These are phyloP conservation scores for Pteronotus mesoamericanus DNA, from an alignment of 2,797 vertebrate species.

Conservation along the genomic window DNA sequence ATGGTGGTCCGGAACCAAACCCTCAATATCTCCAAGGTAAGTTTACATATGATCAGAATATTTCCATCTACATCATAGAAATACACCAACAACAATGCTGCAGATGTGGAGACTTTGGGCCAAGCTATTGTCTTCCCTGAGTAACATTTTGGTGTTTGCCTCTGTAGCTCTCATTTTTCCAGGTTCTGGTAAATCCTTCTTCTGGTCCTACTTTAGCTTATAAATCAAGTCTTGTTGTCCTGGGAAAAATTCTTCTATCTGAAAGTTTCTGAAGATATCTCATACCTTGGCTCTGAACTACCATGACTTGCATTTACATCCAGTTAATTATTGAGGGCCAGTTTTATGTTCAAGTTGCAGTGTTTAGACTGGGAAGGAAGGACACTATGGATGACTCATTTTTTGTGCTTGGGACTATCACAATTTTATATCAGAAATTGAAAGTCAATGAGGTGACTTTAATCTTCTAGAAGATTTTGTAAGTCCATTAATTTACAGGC, in stretches of 20 bases:
- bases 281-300: not conserved
- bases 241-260: not conserved
- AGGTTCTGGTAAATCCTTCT: not conserved
- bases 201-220: not conserved
- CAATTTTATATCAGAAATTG: not conserved
- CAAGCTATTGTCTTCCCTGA: not conserved
- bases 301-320: not conserved
- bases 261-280: not conserved
- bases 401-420: not conserved
- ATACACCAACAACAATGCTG: not conserved
- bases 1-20: not conserved
- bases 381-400: not conserved
- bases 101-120: not conserved
- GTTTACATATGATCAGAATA: not conserved
- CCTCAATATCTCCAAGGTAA: not conserved
- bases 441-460: not conserved
- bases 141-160: not conserved
- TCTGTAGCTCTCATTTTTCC: not conserved
- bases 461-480: slow-evolving; percentile 8
- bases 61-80: not conserved
- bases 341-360: not conserved
- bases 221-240: not conserved
- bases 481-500: not conserved
- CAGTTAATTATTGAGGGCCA: not conserved
- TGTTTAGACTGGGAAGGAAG: not conserved